Evolutionary conservation across 2,113 vertebrate species (phyloP).

Genomic region (mouse (Mus musculus)): DNA sequence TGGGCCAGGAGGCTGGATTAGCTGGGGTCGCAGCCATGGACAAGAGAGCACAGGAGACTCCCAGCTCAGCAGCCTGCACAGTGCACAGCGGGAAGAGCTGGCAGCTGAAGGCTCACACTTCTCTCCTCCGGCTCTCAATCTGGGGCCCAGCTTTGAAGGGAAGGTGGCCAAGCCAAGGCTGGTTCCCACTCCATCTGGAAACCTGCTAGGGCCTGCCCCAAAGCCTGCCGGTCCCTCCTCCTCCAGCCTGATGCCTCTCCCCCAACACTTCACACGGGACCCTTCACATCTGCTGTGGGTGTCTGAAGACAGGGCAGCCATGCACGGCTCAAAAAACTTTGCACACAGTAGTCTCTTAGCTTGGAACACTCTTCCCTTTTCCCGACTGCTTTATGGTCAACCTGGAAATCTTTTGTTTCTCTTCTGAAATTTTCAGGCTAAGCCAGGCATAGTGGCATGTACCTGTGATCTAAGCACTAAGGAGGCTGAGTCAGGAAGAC

Average conservation of each 20-base stretch:
- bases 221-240: neutral
- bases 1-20: constrained; percentile 92
- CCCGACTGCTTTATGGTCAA: neutral
- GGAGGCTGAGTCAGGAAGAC: neutral
- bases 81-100: constrained; percentile 87
- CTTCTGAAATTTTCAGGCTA: neutral
- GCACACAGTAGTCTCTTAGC: neutral
- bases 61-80: constrained; percentile 82
- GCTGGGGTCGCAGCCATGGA: constrained; percentile 83
- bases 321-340: constrained; percentile 47
- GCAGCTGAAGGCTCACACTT: constrained; percentile 80
- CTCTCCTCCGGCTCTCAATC: constrained; percentile 80
- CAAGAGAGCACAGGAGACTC: constrained; percentile 84
- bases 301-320: neutral
- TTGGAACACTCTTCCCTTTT: constrained; percentile 8
- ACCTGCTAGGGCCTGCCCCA: constrained; percentile 34
- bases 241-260: neutral
- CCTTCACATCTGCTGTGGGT: neutral
- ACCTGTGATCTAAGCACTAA: neutral
- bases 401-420: neutral
- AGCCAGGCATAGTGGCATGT: too few species aligned
- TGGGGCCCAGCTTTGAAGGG: constrained; percentile 80
- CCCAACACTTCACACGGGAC: neutral
- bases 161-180: constrained; percentile 58
- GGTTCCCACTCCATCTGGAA: constrained; percentile 37